A percentile compares a stretch with the other conserved stretches of the same genome.
phyloP scores from a whole-genome alignment of 2,888 invertebrate species.

The Tridacna crocea region DNA sequence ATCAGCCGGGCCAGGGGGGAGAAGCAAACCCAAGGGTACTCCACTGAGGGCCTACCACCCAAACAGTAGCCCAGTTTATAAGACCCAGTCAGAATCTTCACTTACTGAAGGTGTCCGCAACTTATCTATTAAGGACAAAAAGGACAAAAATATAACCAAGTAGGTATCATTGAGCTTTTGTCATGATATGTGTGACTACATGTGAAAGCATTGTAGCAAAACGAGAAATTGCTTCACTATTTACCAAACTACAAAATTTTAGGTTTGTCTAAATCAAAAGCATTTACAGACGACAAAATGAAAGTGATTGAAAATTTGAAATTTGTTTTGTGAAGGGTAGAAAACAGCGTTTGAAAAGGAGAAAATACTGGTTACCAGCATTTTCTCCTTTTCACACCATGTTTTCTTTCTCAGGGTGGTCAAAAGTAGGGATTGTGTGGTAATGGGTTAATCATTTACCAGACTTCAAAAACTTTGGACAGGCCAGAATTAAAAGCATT shows the following conservation, averaged over 20 bases:
- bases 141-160: slow-evolving; percentile 27
- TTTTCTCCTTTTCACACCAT: background rate
- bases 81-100: slow-evolving; percentile 71
- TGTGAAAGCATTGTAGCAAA: background rate
- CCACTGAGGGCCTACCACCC: slow-evolving; percentile 65
- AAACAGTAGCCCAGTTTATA: slow-evolving; percentile 74
- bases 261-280: no score
- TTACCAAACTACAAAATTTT: no score
- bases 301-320: no score
- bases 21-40: slow-evolving; percentile 51
- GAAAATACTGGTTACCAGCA: background rate
- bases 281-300: no score
- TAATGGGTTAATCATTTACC: no score
- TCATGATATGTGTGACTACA: background rate
- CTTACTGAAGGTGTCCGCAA: slow-evolving; percentile 66
- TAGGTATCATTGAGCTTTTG: background rate
- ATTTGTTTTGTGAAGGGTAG: no score
- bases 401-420: no score
- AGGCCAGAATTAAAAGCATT: no score
- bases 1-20: slow-evolving; percentile 49
- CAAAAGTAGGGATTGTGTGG: no score
- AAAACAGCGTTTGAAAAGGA: background rate
- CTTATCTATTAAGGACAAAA: slow-evolving; percentile 55
- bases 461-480: no score
- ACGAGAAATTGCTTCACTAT: background rate